Base-by-base conservation (phyloP, 1,140 invertebrate genomes). In the Scaptomyza pallida region DNA sequence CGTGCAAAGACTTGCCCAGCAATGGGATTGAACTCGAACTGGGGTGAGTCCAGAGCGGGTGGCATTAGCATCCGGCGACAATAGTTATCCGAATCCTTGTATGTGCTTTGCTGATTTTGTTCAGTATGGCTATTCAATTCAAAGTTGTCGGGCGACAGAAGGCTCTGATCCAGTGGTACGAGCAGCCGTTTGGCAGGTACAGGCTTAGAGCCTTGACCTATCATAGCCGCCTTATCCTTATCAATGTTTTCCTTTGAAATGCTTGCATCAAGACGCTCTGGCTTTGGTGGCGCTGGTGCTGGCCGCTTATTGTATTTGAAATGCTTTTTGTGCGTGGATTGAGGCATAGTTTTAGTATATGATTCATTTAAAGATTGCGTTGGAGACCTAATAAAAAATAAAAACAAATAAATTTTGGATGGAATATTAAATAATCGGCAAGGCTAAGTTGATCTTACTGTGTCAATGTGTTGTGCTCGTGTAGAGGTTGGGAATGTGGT, bases 221-320 rank as follows among this genome's bases (percentile, higher is more conserved):
- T 82, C 78, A 10, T 76, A 40, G 8, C 0, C 4, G 12, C 33
- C 12, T 37, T 37, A n/a, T n/a, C 12, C 33, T 37, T 37, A 12
- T 37, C 33, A 37, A 3, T n/a, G 5, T 5, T n/a, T 37, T 12
- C n/a, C 5, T 37, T 37, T n/a, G 33, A n/a, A n/a, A 5, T 37
- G 5, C 2, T 37, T n/a, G 12, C 33, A n/a, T 37, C n/a, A n/a
- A 37, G 33, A 37, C 71, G 47, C 0, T 65, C 65, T 5, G 77
- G 68, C 37, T 77, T 81, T 2, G 95, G 95, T 51, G 95, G 95
- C 21, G 93, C 93, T 1, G 95, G 95, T 2, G 95, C 95, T 1
- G 93, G 94, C 61, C 95, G 94, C 79, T 95, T 95, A 78, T 95
- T 95, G 40, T 93, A 92, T n/a, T 80, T 56, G 47, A 17, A 35